Evolutionary conservation across 2,113 vertebrate species (phyloP).

Genomic region (Amphilophus citrinellus): DNA sequence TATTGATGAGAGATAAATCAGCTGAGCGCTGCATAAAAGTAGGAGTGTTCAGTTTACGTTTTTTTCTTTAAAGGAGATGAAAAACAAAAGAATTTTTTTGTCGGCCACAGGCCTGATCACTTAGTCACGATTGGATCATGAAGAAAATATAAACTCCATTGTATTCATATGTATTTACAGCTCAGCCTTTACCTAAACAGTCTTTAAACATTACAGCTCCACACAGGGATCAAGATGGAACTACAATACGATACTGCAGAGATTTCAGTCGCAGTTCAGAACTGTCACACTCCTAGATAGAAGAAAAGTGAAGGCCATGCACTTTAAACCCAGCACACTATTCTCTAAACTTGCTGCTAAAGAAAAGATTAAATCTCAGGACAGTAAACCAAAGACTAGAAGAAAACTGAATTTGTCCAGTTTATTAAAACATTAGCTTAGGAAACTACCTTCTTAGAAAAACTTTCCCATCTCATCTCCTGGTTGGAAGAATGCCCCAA

Average conservation of each 20-base stretch:
- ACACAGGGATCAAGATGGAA: background rate
- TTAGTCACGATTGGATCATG: background rate
- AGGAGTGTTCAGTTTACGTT: background rate
- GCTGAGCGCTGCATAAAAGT: background rate
- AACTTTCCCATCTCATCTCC: conserved; percentile 58
- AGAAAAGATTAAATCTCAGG: conserved; percentile 18
- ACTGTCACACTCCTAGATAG: background rate
- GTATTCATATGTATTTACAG: background rate
- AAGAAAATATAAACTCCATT: background rate
- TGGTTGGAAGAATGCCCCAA: conserved; percentile 50
- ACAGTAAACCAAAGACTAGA: conserved; percentile 39
- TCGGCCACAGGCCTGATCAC: rapidly evolving
- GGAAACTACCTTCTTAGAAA: conserved; percentile 23
- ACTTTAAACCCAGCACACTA: background rate
- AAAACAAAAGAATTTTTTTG: background rate
- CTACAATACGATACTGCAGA: background rate
- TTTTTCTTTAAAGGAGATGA: background rate
- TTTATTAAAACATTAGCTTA: conserved; percentile 62
- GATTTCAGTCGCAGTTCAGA: background rate
- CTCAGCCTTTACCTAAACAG: background rate
- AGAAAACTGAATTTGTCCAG: conserved; percentile 35
- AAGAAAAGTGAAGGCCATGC: background rate
- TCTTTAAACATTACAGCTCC: background rate
- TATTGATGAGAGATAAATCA: background rate
- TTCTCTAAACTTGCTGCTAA: background rate